These are phyloP conservation scores for Neogobius melanostomus DNA, from an alignment of 2,113 vertebrate species.

Conservation along the genomic window DNA sequence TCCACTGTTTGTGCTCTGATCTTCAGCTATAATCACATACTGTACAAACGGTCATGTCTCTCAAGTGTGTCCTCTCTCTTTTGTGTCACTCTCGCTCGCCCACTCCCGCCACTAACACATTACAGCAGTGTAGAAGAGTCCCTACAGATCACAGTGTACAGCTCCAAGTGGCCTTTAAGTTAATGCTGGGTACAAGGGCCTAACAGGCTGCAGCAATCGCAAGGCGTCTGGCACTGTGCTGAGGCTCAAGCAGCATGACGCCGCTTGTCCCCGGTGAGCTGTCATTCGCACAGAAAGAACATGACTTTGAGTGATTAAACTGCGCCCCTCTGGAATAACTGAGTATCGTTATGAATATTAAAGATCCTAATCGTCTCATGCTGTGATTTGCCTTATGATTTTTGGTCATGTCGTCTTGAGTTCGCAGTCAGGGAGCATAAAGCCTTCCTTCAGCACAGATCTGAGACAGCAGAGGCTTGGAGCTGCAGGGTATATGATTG, in stretches of 20 bases:
- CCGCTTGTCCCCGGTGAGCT: slow-evolving; percentile 52
- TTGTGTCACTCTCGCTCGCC: no score
- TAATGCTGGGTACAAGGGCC: neutral
- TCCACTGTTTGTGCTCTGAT: no score
- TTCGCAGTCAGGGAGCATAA: slow-evolving; percentile 20
- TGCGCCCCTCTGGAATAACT: slow-evolving; percentile 54
- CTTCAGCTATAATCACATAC: no score
- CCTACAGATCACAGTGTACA: no score
- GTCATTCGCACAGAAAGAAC: slow-evolving; percentile 63
- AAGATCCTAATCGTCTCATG: slow-evolving; percentile 57
- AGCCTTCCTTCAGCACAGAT: slow-evolving; percentile 11
- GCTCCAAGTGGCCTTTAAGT: slow-evolving; percentile 6
- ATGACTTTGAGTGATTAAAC: slow-evolving; percentile 68
- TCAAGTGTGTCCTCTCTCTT: no score
- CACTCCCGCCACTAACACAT: no score
- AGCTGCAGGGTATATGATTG: neutral
- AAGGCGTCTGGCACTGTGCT: slow-evolving; percentile 34
- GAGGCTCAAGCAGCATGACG: slow-evolving; percentile 52
- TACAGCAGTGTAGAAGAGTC: no score
- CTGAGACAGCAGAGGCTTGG: slow-evolving; percentile 17
- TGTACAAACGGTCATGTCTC: no score
- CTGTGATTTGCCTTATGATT: slow-evolving; percentile 31
- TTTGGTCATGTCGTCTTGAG: slow-evolving; percentile 21
- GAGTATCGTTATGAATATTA: slow-evolving; percentile 68
- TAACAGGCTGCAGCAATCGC: slow-evolving; percentile 56